Conservation (phyloP, 1,140 invertebrate species). For the Ips nitidus region DNA sequence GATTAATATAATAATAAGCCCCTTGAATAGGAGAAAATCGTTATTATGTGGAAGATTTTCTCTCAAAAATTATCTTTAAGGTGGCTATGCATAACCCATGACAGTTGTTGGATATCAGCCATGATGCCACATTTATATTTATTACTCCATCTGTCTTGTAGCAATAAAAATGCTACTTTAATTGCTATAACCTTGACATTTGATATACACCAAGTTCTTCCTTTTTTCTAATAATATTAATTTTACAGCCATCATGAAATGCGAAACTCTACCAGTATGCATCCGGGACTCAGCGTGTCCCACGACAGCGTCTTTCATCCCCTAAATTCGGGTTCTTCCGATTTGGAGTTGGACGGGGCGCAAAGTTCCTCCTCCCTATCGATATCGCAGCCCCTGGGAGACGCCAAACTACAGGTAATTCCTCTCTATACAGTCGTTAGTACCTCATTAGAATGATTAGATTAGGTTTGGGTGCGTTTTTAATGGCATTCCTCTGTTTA, state of each 20-base stretch:
- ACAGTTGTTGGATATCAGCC: no score
- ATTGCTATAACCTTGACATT: no score
- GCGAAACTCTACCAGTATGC: conserved; percentile 47
- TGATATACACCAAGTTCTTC: no score
- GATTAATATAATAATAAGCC: no score
- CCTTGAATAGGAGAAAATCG: no score
- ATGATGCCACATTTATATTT: no score
- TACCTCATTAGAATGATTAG: background rate
- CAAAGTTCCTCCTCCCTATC: conserved; percentile 51
- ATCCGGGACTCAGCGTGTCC: conserved; percentile 67
- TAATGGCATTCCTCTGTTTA: no score
- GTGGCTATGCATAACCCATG: no score
- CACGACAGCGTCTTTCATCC: conserved; percentile 75
- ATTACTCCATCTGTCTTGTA: no score
- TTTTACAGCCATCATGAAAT: conserved; percentile 19
- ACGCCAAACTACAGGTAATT: conserved; percentile 48
- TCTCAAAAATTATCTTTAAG: no score
- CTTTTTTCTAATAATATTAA: background rate
- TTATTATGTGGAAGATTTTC: no score
- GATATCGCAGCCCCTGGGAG: conserved; percentile 47
- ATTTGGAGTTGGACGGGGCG: conserved; percentile 50
- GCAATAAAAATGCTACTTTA: no score
- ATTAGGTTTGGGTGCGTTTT: background rate
- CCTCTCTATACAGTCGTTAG: background rate
- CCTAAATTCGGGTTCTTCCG: conserved; percentile 52